Conservation (phyloP, 2,888 invertebrate species). For the Epirrhoe tristata region DNA sequence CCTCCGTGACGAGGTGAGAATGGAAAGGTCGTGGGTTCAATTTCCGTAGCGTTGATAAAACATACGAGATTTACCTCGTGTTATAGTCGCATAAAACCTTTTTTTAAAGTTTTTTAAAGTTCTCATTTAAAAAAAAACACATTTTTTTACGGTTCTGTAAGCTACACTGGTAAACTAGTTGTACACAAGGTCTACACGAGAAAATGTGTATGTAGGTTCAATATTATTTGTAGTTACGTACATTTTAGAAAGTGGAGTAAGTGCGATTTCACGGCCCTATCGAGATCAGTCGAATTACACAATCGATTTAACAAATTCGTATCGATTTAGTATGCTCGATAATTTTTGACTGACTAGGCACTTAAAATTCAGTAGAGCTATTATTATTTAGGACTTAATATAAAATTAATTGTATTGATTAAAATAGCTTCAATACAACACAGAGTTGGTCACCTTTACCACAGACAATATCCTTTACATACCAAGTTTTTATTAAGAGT, state of each 20-base stretch:
- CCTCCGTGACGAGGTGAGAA: conserved; percentile 6
- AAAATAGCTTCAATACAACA: background rate
- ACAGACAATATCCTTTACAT: too few species aligned
- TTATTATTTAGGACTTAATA: too few species aligned
- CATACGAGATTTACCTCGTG: background rate
- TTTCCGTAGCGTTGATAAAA: conserved; percentile 2
- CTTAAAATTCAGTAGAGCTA: too few species aligned
- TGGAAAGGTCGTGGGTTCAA: conserved; percentile 4
- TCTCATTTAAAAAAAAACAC: too few species aligned
- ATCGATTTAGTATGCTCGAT: conserved; percentile 18
- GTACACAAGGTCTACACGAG: background rate
- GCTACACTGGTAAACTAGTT: too few species aligned
- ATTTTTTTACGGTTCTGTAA: too few species aligned
- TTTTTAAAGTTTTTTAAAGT: too few species aligned
- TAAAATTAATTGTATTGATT: too few species aligned
- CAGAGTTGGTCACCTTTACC: background rate
- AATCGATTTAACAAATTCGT: conserved; percentile 41
- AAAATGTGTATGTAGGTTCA: background rate
- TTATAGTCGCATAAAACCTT: too few species aligned
- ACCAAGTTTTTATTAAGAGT: background rate
- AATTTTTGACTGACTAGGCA: background rate
- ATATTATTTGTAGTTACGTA: conserved; percentile 42
- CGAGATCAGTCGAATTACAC: conserved; percentile 50
- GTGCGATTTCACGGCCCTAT: conserved; percentile 56
- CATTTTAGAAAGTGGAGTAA: conserved; percentile 68